Evolutionary conservation across 2,113 vertebrate genomes (phyloP).

Genomic region (Cavia porcellus): DNA sequence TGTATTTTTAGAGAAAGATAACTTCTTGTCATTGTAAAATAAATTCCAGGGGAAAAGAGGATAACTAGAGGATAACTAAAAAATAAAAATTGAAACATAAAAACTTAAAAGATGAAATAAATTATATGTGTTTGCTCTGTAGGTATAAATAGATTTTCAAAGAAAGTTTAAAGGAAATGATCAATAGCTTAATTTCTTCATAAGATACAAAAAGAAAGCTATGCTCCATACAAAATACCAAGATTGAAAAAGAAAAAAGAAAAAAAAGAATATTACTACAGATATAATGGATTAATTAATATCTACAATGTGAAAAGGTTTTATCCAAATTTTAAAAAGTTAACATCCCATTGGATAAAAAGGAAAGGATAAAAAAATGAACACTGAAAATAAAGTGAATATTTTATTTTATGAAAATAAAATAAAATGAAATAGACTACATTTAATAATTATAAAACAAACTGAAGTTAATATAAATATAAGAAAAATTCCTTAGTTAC

Average conservation of each 20-base stretch:
- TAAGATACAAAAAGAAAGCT: conserved; percentile 10
- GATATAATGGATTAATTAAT: neutral
- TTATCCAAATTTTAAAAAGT: conserved; percentile 16
- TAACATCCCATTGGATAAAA: neutral
- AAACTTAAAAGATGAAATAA: conserved; percentile 11
- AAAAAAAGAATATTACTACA: conserved; percentile 3
- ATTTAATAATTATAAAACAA: neutral
- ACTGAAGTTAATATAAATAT: neutral
- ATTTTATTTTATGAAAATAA: conserved; percentile 53
- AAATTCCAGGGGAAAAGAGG: neutral
- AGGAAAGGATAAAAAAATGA: neutral
- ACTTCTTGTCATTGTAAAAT: conserved; percentile 45
- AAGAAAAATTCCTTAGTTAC: neutral
- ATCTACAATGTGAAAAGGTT: neutral
- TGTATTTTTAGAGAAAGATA: conserved; percentile 22
- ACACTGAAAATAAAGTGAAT: neutral
- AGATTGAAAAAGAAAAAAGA: neutral
- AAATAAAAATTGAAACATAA: neutral
- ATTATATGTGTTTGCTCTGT: neutral
- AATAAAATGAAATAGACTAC: neutral
- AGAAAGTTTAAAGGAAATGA: conserved; percentile 19
- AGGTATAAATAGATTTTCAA: neutral
- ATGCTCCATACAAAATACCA: neutral
- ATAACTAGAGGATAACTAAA: neutral
- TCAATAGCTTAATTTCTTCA: neutral